Percentiles rank a stretch among this genome's conserved stretches.
These are phyloP conservation scores for Tachina fera DNA, from an alignment of 2,888 invertebrate genomes.

Conservation along the genomic window DNA sequence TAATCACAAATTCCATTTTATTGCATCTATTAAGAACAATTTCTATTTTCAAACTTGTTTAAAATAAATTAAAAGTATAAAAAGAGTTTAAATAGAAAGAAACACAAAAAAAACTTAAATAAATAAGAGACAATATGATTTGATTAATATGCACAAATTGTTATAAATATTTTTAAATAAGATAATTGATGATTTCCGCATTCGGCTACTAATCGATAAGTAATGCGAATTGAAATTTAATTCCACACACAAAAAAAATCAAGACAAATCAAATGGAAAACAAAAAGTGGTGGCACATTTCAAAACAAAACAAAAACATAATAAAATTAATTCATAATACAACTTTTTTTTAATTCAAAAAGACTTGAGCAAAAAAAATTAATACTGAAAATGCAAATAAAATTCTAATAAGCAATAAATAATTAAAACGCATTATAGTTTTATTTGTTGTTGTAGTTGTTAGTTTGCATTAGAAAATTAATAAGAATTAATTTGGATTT, in stretches of 20 bases:
- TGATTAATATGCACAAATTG: conserved; percentile 70
- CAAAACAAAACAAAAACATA: conserved; percentile 27
- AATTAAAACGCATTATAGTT: conserved; percentile 65
- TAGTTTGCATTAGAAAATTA: conserved; percentile 51
- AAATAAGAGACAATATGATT: conserved; percentile 38
- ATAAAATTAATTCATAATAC: conserved; percentile 8
- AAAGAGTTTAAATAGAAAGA: conserved; percentile 10
- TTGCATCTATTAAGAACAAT: conserved; percentile 5
- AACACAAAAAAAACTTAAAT: not conserved
- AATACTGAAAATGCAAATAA: not conserved
- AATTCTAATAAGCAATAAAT: conserved; percentile 48
- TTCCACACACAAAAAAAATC: conserved; percentile 24
- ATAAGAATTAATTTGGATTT: conserved; percentile 60
- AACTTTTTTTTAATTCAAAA: conserved; percentile 22
- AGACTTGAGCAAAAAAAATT: conserved; percentile 8
- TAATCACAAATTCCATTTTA: conserved; percentile 5
- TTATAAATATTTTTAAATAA: conserved; percentile 67
- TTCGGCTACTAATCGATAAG: conserved; percentile 58
- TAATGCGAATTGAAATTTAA: conserved; percentile 45
- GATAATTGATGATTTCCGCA: conserved; percentile 71
- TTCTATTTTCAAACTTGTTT: conserved; percentile 29
- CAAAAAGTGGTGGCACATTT: conserved; percentile 31
- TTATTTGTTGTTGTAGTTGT: conserved; percentile 5
- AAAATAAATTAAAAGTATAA: conserved; percentile 19
- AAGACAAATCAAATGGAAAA: conserved; percentile 36